Percentiles rank a stretch among this genome's conserved stretches.
Evolutionary conservation across 2,113 vertebrate species (phyloP).

Genomic region (Hippocampus comes): DNA sequence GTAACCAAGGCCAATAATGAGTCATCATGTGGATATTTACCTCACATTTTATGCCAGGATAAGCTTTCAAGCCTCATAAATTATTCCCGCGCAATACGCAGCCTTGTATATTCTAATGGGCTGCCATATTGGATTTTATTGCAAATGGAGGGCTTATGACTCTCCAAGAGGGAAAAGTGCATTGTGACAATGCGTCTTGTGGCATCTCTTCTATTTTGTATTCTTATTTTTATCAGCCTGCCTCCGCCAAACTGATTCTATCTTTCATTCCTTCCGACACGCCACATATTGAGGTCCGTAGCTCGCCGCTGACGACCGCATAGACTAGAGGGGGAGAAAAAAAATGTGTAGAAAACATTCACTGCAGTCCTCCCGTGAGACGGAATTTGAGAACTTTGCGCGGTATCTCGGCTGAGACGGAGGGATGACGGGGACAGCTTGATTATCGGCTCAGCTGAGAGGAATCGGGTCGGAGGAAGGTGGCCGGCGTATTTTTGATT

Average conservation of each 20-base stretch:
- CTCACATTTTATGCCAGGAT: neutral
- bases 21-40: slow-evolving; percentile 5
- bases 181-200: slow-evolving; percentile 39
- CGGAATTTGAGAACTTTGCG: slow-evolving; percentile 11
- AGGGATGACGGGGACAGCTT: slow-evolving; percentile 1
- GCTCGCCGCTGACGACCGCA: slow-evolving; percentile 15
- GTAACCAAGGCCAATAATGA: neutral
- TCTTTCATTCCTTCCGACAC: slow-evolving; percentile 35
- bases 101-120: slow-evolving; percentile 2
- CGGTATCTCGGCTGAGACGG: slow-evolving; percentile 20
- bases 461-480: neutral
- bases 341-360: neutral
- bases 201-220: slow-evolving; percentile 48
- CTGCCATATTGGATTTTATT: slow-evolving; percentile 29
- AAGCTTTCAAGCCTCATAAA: slow-evolving; percentile 27
- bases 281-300: slow-evolving; percentile 24
- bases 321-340: neutral
- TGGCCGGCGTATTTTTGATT: slow-evolving; percentile 24
- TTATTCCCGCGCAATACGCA: slow-evolving; percentile 24
- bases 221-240: slow-evolving; percentile 52
- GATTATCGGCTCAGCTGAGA: neutral
- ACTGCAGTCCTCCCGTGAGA: slow-evolving; percentile 7
- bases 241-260: slow-evolving; percentile 39
- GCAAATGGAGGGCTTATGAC: slow-evolving; percentile 4
- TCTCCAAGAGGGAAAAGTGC: slow-evolving; percentile 11